A percentile compares a stretch with the other conserved stretches of the same genome.
These are phyloP conservation scores for Meghimatium bilineatum DNA, from an alignment of 2,888 invertebrate genomes.

Conservation along the genomic window DNA sequence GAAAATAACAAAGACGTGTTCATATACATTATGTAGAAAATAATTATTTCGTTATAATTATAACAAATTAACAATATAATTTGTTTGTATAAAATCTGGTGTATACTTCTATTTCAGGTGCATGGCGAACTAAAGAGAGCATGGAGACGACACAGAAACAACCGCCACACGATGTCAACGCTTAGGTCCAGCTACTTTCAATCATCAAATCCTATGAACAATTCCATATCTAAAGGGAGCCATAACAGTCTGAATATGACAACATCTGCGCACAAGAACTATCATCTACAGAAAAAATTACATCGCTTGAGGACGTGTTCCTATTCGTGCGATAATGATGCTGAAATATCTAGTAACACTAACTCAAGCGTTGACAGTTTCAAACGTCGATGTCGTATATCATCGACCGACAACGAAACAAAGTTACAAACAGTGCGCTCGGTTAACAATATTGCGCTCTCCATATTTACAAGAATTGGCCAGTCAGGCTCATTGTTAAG, in stretches of 20 bases:
- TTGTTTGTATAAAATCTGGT: neutral
- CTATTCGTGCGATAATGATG: neutral
- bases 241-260: neutral
- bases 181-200: conserved; percentile 17
- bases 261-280: neutral
- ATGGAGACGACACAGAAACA: conserved; percentile 48
- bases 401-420: neutral
- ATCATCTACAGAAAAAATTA: neutral
- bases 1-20: too few relatives aligned
- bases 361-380: conserved; percentile 2
- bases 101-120: conserved; percentile 28
- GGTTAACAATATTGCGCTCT: conserved; percentile 2
- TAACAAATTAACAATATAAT: too few relatives aligned
- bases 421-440: neutral
- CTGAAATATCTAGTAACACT: neutral
- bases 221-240: neutral
- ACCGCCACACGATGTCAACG: conserved; percentile 38
- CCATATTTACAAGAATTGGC: neutral
- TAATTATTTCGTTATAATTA: neutral
- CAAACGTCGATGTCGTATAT: neutral
- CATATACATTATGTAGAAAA: too few relatives aligned
- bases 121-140: conserved; percentile 50
- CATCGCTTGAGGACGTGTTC: neutral
- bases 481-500: conserved; percentile 10
- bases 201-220: conserved; percentile 12